Evolutionary conservation across 1,140 invertebrate genomes (phyloP), one percentile per base, ranked within the genome.

Genomic region (Brachionus plicatilis): DNA sequence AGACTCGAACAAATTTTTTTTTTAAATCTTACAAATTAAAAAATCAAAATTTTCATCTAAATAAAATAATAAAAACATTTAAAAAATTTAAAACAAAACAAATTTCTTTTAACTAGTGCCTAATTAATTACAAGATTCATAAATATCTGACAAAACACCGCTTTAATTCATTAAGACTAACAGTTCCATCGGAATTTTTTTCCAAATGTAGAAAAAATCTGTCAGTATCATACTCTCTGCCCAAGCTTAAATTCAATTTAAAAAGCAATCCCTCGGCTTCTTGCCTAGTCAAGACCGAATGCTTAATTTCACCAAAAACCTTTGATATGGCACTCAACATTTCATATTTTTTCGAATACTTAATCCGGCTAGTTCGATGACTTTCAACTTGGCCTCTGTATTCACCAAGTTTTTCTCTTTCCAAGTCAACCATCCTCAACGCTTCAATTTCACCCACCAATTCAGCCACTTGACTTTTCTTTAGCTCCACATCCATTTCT

Each of bases 351-450:
- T 20, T 20, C 9, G 53, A 56, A 20, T 6, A 20, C n/a, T 20
- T 20, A 20, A 20, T 8, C 17, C 17, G 8, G 12, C 17, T 56
- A 7, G 53, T 20, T 20, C 20, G 8, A 20, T 9, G 7, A 7
- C 17, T 20, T 56, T 56, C 53, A 56, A 56, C 20, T 56, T 56
- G 53, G 5, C n/a, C 3, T 72, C 9, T 72, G n/a, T 72, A 72
- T 12, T 43, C n/a, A 43, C 47, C 41, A 17, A 79, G 41, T 9
- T 33, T 33, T 27, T 79, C 76, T 56, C 43, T 79, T 50, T 79
- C 76, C 33, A 79, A 56, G 43, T 79, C 76, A 79, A 79, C 12
- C 17, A 79, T 33, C 9, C 24, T 79, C 27, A 79, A 65, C n/a
- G 76, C 76, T 20, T 50, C 43, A n/a, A 79, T 17, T 14, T 79